A percentile compares a stretch with the other conserved stretches of the same genome.
Conservation (phyloP, 2,113 vertebrate genomes). For the Hystrix cristata region DNA sequence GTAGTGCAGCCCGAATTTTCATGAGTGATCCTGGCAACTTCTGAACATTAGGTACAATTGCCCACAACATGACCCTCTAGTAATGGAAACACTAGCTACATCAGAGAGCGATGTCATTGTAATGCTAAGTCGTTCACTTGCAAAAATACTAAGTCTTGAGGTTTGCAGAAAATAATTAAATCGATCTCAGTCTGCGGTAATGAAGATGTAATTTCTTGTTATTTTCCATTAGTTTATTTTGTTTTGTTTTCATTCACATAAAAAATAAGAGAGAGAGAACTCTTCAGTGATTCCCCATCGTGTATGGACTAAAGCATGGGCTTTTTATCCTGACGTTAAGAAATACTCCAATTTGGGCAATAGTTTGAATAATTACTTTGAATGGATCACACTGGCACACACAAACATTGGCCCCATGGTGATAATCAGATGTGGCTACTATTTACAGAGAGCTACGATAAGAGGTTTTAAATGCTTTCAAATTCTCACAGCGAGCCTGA, state of each 20-base stretch:
- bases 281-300: not conserved
- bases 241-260: slow-evolving; percentile 58
- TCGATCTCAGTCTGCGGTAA: slow-evolving; percentile 15
- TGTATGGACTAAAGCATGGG: not conserved
- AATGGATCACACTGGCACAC: not conserved
- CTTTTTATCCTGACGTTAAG: slow-evolving; percentile 9
- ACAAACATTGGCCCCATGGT: not conserved
- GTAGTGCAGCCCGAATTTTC: not conserved
- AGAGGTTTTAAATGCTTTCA: slow-evolving; percentile 44
- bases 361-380: slow-evolving; percentile 52
- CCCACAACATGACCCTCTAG: not conserved
- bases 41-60: not conserved
- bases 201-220: slow-evolving; percentile 45
- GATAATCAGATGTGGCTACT: not conserved
- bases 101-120: not conserved
- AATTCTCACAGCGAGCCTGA: not conserved
- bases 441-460: not conserved
- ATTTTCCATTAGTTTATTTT: slow-evolving; percentile 63
- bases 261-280: not conserved
- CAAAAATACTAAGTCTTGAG: slow-evolving; percentile 48
- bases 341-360: not conserved
- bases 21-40: not conserved
- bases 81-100: slow-evolving; percentile 12
- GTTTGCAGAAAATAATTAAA: slow-evolving; percentile 35
- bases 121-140: slow-evolving; percentile 26